Base-by-base conservation (phyloP, 1,140 invertebrate genomes). In the Drosophila obscura region DNA sequence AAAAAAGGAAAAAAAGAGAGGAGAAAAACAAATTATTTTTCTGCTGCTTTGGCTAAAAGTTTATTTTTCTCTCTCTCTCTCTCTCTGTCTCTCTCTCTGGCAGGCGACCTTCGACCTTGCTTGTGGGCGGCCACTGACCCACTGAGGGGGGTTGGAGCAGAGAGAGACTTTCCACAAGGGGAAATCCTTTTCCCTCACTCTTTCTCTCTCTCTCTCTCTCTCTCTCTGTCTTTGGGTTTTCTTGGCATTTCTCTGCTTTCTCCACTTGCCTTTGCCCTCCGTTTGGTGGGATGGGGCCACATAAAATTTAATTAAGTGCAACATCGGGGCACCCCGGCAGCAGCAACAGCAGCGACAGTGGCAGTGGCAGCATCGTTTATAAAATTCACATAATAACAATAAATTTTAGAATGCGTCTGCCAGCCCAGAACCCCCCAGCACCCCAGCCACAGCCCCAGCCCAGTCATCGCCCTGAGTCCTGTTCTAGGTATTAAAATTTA, bases 261-360 rank as follows among this genome's bases (percentile, higher is more conserved):
- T 6, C 0, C 5, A 5, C 26, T 28, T 28, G 26, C 5, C 26
- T 28, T 67, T 43, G 44, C 56, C 26, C 15, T 50, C 41, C 28
- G 48, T 56, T 44, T 46, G 65, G 63, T 50, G 41, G 71, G 62
- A 57, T 60, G 66, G 46, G 69, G 64, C 75, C 72, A 84, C 85
- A 89, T 89, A 89, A 89, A 89, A 89, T 89, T 89, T 89, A 89
- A 89, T 89, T 89, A 89, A 89, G 81, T 90, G 85, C 84, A 89
- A 68, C 84, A 89, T 87, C 35, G 35, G 11, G 35, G 11, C 35
- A 39, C 35, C 35, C 35, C 13, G 35, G 35, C 78, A 82, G 66
- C 72, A 77, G 35, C 61, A 78, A 43, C 51, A 60, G 11, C 16
- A 39, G n/a, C 48, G 48, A n/a, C 39, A 24, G 19, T 45, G 65